Evolutionary conservation across 2,113 vertebrate genomes (phyloP).

Genomic region (Daboia siamensis): DNA sequence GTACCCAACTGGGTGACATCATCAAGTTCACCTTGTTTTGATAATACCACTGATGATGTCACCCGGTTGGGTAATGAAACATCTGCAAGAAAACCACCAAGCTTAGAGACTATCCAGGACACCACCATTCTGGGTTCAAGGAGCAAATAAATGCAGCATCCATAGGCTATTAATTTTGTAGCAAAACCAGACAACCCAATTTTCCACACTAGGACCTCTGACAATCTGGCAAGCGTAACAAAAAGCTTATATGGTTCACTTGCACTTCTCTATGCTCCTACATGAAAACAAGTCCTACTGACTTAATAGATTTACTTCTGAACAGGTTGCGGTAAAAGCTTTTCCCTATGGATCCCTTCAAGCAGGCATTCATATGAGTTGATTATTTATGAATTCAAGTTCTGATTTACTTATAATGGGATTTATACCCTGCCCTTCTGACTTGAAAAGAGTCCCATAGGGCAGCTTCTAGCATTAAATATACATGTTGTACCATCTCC

Average conservation of each 20-base stretch:
- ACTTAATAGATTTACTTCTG: neutral
- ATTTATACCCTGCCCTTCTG: neutral
- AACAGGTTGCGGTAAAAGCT: neutral
- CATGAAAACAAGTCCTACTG: neutral
- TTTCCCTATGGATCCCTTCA: neutral
- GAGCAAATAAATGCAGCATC: neutral
- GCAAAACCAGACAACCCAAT: neutral
- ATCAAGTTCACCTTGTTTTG: no score
- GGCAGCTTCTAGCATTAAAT: neutral
- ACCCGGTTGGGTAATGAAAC: no score
- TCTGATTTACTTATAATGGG: neutral
- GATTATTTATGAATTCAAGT: neutral
- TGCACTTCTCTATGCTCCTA: neutral
- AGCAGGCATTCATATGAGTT: neutral
- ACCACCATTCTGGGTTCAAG: neutral
- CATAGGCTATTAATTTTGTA: neutral
- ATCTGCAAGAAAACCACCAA: no score
- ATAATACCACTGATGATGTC: no score
- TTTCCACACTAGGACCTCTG: neutral
- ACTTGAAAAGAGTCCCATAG: neutral
- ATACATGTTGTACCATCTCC: neutral
- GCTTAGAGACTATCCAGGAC: neutral
- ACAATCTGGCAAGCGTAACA: neutral
- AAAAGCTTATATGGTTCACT: neutral
- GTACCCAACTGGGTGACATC: no score